Conservation (phyloP, 2,113 vertebrate species). For the Phyllopteryx taeniolatus region DNA sequence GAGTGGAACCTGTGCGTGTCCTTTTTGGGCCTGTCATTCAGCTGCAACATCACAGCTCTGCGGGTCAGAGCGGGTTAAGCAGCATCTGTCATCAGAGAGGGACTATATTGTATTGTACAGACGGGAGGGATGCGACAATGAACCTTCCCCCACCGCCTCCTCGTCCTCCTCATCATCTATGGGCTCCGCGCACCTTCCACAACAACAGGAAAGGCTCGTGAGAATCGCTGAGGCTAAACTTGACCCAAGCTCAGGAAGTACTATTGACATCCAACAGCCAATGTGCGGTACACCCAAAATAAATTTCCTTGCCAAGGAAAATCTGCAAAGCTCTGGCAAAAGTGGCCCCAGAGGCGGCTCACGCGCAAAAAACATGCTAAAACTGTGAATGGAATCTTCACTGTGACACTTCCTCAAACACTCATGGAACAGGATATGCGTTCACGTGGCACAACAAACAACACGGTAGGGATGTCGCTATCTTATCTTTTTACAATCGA, state of each 20-base stretch:
- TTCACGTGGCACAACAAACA: constrained; percentile 26
- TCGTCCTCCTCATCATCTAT: background rate
- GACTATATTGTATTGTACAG: constrained; percentile 64
- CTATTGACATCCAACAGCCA: constrained; percentile 65
- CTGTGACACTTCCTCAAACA: constrained; percentile 37
- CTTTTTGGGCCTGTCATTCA: constrained; percentile 64
- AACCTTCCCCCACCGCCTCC: background rate
- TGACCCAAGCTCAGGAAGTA: constrained; percentile 62
- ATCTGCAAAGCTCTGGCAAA: constrained; percentile 36
- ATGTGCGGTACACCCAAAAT: constrained; percentile 53
- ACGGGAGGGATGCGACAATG: constrained; percentile 39
- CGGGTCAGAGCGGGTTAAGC: constrained; percentile 70
- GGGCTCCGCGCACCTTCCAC: constrained; percentile 43
- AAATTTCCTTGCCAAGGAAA: constrained; percentile 56
- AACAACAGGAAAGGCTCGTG: constrained; percentile 69
- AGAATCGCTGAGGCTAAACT: constrained; percentile 62
- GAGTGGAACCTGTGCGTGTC: constrained; percentile 35
- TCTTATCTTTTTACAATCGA: too few species aligned
- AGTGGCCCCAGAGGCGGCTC: constrained; percentile 35
- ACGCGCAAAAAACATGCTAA: constrained; percentile 35
- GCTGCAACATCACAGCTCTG: constrained; percentile 50
- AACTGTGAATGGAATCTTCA: constrained; percentile 32
- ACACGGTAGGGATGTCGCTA: background rate
- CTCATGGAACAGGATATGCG: constrained; percentile 29
- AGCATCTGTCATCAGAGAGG: constrained; percentile 73